Evolutionary conservation across 2,797 vertebrate genomes (phyloP), one percentile per base, ranked within the genome.

Genomic region (Poecilia gillii): DNA sequence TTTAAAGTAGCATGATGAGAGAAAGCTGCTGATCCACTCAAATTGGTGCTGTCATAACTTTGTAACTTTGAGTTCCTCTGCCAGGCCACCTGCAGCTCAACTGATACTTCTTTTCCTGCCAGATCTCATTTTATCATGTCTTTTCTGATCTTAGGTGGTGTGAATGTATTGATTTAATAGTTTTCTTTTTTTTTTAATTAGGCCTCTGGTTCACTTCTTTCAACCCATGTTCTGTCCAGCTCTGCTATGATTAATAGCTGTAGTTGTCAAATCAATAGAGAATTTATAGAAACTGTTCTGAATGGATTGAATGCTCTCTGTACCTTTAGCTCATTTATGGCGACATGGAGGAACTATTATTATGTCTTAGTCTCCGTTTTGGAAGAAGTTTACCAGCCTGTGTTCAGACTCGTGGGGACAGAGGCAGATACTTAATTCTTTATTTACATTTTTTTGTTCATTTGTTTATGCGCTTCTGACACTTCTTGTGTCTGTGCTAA

Each of bases 231-330:
- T 55, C 39, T 68, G 31, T 80, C 36, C 74, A 86, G 81, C 78
- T 82, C 79, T 43, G 75, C 76, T 85, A 83, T 93, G 93, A 94
- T 92, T 91, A 92, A 94, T 94, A 88, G 84, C 53, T 68, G 73
- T 80, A 74, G 85, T 84, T 79, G 79, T 81, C 77, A 90, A 91
- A 94, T 94, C 92, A 91, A 92, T 94, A 92, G 81, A 90, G 86
- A 90, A 90, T 94, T 93, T 92, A 90, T 88, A 92, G 82, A 92
- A 94, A 90, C 87, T 79, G 83, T 76, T 74, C 73, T 86, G 87
- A 92, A 94, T 87, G 91, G 87, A 86, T 93, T 91, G 90, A 84
- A 90, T 85, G 75, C 84, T 84, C 76, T 84, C 49, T 74, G 53
- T 70, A 66, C 75, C 49, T 73, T 92, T 83, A 79, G 66, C 87